Conservation (phyloP, 2,113 vertebrate species). For the Poeciliopsis prolifica region DNA sequence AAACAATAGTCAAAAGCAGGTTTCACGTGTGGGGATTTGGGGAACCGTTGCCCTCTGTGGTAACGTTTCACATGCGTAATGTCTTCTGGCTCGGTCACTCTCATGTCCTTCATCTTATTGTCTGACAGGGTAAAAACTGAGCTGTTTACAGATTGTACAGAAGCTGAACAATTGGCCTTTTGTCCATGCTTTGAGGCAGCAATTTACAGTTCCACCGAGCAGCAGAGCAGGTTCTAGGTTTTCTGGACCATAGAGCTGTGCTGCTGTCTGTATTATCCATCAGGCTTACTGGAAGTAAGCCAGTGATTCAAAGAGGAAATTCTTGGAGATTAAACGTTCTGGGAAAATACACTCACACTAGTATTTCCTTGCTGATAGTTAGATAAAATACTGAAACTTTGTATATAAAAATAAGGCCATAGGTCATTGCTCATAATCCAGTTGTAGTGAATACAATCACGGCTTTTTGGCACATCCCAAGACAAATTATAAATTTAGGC, state of each 20-base stretch:
- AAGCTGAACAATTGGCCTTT: conserved; percentile 49
- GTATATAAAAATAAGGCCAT: too few relatives aligned
- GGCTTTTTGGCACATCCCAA: not conserved
- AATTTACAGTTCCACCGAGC: conserved; percentile 35
- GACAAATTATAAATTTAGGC: not conserved
- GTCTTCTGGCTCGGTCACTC: conserved; percentile 54
- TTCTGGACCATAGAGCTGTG: conserved; percentile 22
- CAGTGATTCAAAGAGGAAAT: conserved; percentile 16
- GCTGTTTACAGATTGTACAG: conserved; percentile 58
- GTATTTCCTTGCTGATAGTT: conserved; percentile 4
- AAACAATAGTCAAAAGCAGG: conserved; percentile 52
- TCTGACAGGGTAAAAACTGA: conserved; percentile 59
- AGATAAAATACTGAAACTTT: not conserved
- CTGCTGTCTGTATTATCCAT: conserved; percentile 57
- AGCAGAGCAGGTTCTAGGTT: conserved; percentile 24
- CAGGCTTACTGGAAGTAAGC: conserved; percentile 38
- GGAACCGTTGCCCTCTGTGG: conserved; percentile 46
- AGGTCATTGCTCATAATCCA: too few relatives aligned
- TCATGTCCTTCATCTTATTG: conserved; percentile 56
- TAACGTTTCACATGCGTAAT: conserved; percentile 59
- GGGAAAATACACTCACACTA: not conserved
- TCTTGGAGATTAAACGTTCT: not conserved
- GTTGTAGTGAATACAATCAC: too few relatives aligned
- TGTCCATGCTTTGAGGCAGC: conserved; percentile 45
- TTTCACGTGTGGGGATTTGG: conserved; percentile 44